Conservation (phyloP, 2,888 invertebrate genomes). For the Schrankia costaestrigalis region DNA sequence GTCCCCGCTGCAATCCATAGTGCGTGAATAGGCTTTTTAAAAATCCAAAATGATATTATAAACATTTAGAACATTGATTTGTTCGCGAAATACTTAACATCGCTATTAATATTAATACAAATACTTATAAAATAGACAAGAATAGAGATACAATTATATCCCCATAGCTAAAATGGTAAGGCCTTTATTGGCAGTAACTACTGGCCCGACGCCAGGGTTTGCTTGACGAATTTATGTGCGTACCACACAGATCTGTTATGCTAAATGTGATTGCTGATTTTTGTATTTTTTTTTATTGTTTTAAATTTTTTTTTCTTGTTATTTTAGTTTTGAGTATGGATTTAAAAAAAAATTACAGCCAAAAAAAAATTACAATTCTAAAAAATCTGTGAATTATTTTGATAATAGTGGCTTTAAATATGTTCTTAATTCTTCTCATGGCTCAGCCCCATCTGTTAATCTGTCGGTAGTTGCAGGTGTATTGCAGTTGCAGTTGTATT, state of each 20-base stretch:
- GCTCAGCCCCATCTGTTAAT: no score
- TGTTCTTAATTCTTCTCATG: no score
- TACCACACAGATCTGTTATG: slow-evolving; percentile 15
- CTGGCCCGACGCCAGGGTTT: slow-evolving; percentile 53
- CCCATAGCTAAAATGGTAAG: slow-evolving; percentile 21
- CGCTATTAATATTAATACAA: no score
- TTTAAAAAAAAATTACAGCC: not conserved
- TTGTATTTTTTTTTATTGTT: not conserved
- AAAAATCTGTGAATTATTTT: not conserved
- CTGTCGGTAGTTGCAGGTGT: no score
- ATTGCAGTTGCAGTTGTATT: no score
- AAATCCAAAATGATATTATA: no score
- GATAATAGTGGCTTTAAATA: no score
- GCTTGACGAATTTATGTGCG: slow-evolving; percentile 66
- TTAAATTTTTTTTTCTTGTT: not conserved
- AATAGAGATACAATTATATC: slow-evolving; percentile 18
- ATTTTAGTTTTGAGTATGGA: not conserved
- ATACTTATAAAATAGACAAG: no score
- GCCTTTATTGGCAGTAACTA: slow-evolving; percentile 40
- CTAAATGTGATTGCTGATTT: slow-evolving; percentile 8
- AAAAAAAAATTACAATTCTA: not conserved
- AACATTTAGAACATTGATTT: no score
- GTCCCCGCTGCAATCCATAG: no score
- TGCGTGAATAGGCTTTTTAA: no score
- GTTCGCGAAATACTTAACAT: no score